Evolutionary conservation across 2,888 invertebrate species (phyloP), one percentile per base, ranked within the genome.

Genomic region (Athalia cordata): DNA sequence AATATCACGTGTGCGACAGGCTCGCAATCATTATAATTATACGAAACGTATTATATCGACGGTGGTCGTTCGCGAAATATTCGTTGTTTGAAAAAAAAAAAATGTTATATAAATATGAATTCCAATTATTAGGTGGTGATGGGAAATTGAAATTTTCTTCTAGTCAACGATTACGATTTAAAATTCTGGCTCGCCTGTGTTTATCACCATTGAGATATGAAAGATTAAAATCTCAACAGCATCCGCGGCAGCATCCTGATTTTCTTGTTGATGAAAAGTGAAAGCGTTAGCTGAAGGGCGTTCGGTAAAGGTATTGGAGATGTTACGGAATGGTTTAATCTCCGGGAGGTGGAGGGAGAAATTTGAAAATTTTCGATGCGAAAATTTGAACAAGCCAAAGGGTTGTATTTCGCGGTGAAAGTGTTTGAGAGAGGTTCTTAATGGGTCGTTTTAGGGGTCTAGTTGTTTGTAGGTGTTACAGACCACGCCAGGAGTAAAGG

Each of bases 371-470:
- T 75, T 62, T 61, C 75, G 75, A 75, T 75, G 75, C 50, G 75
- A 62, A 75, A 75, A 75, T 49, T 75, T 64, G 75, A 75, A 75
- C 64, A 62, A 50, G 61, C 64, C 75, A 62, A 75, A 64, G 75
- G 75, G 61, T 75, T 75, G 75, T 75, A 62, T 75, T 75, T 75
- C 50, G 45, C 74, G 77, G 70, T 80, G 82, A 82, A 84, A 84
- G 83, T 84, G 82, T 83, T 84, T 82, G 79, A 80, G 81, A 83
- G 82, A 82, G 83, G 82, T 83, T 83, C 83, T 83, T 83, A 84
- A 84, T 83, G 83, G 82, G 80, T 82, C 81, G 81, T 84, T 81
- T 81, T 80, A 80, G 79, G 79, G 80, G 81, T 82, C 81, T 84
- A 84, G 84, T 84, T 84, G 84, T 84, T 84, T 84, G 83, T 79